Conservation (phyloP, 2,797 vertebrate genomes). For the Peromyscus attwateri region DNA sequence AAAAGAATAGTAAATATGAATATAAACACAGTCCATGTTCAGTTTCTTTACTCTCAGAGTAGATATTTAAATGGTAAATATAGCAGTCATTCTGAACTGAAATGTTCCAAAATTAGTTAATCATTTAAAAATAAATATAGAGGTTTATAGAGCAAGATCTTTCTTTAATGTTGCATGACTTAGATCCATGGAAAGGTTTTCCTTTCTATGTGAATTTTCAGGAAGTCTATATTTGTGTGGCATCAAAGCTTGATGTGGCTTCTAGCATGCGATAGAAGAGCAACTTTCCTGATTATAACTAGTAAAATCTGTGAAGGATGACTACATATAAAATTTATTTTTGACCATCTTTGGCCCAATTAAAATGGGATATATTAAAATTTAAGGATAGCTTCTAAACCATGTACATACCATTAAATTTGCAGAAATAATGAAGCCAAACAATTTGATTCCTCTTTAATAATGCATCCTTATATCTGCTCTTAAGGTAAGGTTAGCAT, state of each 20-base stretch:
- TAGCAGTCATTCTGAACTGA: neutral
- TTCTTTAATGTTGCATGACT: neutral
- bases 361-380: slow-evolving; percentile 80
- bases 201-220: neutral
- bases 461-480: slow-evolving; percentile 87
- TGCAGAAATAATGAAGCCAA: slow-evolving; percentile 87
- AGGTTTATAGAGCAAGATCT: neutral
- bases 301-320: slow-evolving; percentile 63
- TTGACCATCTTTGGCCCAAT: slow-evolving; percentile 74
- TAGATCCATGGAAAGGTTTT: neutral
- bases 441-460: slow-evolving; percentile 86
- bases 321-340: slow-evolving; percentile 66
- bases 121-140: neutral
- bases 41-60: neutral
- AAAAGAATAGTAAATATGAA: neutral
- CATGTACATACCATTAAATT: slow-evolving; percentile 81
- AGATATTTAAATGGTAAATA: neutral
- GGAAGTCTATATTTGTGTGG: neutral
- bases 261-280: neutral
- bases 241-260: neutral
- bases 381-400: slow-evolving; percentile 76
- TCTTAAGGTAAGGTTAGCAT: slow-evolving; percentile 84
- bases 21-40: neutral
- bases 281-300: slow-evolving; percentile 57
- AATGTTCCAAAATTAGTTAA: slow-evolving; percentile 58